phyloP scores from a whole-genome alignment of 2,113 vertebrate genomes.

The Scopus umbretta region DNA sequence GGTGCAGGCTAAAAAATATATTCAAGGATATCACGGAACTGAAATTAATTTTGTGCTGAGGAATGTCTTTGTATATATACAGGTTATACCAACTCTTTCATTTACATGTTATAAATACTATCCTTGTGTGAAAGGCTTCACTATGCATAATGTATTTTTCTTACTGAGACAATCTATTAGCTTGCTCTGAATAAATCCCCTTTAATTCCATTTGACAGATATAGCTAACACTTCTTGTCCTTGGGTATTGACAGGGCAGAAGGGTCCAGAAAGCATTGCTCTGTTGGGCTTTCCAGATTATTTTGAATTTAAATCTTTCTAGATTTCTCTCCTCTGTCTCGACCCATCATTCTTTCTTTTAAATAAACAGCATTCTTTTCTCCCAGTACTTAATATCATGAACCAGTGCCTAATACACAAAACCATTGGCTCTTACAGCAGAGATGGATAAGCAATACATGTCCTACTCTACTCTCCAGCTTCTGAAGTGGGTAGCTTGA shows the following conservation, averaged over 20 bases:
- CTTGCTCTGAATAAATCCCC: neutral
- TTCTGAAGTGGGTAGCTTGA: neutral
- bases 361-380: neutral
- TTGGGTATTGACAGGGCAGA: neutral
- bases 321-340: neutral
- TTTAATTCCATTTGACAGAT: neutral
- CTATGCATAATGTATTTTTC: neutral
- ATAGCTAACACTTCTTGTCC: neutral
- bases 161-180: neutral
- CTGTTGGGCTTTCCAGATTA: neutral
- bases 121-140: neutral
- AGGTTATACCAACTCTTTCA: neutral
- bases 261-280: neutral
- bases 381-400: neutral
- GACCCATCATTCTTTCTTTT: neutral
- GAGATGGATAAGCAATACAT: neutral
- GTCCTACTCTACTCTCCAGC: too few species aligned
- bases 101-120: neutral
- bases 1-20: neutral
- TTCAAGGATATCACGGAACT: neutral
- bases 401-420: neutral
- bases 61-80: neutral
- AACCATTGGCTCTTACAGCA: neutral
- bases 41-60: neutral
- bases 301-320: neutral